Evolutionary conservation across 2,797 vertebrate genomes (phyloP), one percentile per base, ranked within the genome.

Genomic region (Florisuga fusca): DNA sequence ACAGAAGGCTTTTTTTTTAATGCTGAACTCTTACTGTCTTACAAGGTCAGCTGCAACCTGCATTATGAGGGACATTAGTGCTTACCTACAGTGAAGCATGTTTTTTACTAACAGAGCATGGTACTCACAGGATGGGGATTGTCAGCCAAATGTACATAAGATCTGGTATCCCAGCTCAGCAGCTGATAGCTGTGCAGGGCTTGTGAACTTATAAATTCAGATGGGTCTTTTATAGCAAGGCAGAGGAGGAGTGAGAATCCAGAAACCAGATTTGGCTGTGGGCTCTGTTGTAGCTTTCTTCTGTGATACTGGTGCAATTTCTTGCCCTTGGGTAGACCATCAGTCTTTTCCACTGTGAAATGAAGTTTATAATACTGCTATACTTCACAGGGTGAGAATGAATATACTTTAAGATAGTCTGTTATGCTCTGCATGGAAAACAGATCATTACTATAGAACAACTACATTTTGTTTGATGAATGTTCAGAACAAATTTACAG

Each of bases 401-500:
- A 54, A 89, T 91, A 85, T 71, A 38, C 41, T 87, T 82, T 75
- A 46, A 84, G 58, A 54, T 50, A 45, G 27, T 84, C n/a, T 27
- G 75, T 78, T 55, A 41, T 85, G 46, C 43, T 88, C 43, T 29
- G 25, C 4, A 8, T 38, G 54, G 23, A 86, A 78, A 76, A 20
- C 20, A 75, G 13, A 18, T 50, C 0, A 34, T 61, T 85, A 50
- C 33, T 64, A 13, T 53, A 83, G 34, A 72, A 50, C 62, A 78
- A 26, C 38, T 81, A 13, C 31, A 31, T 78, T 92, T 87, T 72
- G 36, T 87, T 84, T 94, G 36, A 58, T 91, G 79, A 69, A 36
- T 31, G 33, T 87, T 72, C 82, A 71, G 53, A 82, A 87, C 33
- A 61, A 19, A 76, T 82, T 25, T 29, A 74, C 33, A 38, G 53